Evolutionary conservation across 2,888 invertebrate genomes (phyloP).

Genomic region (Smittia aterrima): DNA sequence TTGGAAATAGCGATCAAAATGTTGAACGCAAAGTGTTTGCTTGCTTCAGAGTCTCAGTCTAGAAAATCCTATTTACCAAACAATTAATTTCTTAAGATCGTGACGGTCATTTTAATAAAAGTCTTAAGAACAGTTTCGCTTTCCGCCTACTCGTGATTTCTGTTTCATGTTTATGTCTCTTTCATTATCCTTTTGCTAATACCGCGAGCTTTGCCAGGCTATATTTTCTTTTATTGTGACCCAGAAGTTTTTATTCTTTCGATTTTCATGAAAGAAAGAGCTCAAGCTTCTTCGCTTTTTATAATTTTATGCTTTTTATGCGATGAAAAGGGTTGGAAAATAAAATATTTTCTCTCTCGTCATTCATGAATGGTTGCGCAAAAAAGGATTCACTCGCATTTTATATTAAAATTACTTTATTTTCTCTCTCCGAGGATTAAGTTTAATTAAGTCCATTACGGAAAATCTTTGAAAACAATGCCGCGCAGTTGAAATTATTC

Average conservation of each 20-base stretch:
- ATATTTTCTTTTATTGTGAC: conserved; percentile 36
- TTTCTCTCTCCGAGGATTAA: conserved; percentile 42
- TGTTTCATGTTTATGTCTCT: conserved; percentile 33
- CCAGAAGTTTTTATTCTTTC: conserved; percentile 24
- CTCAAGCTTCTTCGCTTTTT: conserved; percentile 31
- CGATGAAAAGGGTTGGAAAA: conserved; percentile 40
- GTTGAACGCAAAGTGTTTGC: neutral
- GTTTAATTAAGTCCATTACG: conserved; percentile 42
- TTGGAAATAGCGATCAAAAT: neutral
- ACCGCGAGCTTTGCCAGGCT: conserved; percentile 27
- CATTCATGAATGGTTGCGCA: neutral
- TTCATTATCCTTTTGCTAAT: conserved; percentile 41
- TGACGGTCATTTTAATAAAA: conserved; percentile 47
- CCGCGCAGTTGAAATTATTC: conserved; percentile 5
- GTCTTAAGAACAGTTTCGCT: conserved; percentile 46
- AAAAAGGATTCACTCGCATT: conserved; percentile 38
- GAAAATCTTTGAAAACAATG: conserved; percentile 41
- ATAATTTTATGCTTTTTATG: conserved; percentile 42
- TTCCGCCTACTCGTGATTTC: neutral
- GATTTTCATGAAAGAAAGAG: neutral
- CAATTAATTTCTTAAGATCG: conserved; percentile 44
- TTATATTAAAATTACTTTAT: conserved; percentile 40
- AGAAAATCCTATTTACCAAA: conserved; percentile 39
- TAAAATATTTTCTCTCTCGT: conserved; percentile 25
- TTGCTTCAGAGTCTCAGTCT: neutral